Conservation (phyloP, 2,113 vertebrate species). For the Zosterops borbonicus region DNA sequence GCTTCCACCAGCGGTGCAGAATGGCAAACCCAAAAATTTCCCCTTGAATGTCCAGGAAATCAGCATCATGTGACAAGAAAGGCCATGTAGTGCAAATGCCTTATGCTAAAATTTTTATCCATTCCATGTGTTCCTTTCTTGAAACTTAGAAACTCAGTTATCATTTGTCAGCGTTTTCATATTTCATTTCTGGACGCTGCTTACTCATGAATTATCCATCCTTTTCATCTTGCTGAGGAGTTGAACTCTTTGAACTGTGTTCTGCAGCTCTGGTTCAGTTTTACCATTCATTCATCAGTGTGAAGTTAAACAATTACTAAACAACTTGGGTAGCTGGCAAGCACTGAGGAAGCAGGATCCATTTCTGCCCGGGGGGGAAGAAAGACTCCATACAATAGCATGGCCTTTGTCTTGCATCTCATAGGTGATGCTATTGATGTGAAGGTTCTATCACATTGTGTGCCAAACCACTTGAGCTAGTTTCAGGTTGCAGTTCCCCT, state of each 20-base stretch:
- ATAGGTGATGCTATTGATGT: conserved; percentile 18
- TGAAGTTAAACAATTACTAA: conserved; percentile 51
- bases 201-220: not conserved
- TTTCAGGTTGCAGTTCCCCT: conserved; percentile 44
- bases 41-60: not conserved
- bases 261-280: conserved; percentile 55
- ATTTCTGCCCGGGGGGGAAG: conserved; percentile 56
- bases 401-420: conserved; percentile 44
- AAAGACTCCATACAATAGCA: conserved; percentile 30
- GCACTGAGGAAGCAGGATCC: conserved; percentile 21
- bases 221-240: conserved; percentile 50
- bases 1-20: not conserved
- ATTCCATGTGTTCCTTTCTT: conserved; percentile 47
- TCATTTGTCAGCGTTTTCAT: conserved; percentile 17
- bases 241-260: conserved; percentile 28
- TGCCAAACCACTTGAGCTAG: conserved; percentile 43
- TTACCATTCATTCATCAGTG: conserved; percentile 55
- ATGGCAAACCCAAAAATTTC: not conserved
- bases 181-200: conserved; percentile 14
- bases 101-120: conserved; percentile 4
- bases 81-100: not conserved
- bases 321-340: conserved; percentile 51
- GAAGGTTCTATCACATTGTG: conserved; percentile 23
- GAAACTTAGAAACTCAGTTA: not conserved
- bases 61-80: not conserved